Evolutionary conservation across 2,113 vertebrate genomes (phyloP).

Genomic region (Tichodroma muraria): DNA sequence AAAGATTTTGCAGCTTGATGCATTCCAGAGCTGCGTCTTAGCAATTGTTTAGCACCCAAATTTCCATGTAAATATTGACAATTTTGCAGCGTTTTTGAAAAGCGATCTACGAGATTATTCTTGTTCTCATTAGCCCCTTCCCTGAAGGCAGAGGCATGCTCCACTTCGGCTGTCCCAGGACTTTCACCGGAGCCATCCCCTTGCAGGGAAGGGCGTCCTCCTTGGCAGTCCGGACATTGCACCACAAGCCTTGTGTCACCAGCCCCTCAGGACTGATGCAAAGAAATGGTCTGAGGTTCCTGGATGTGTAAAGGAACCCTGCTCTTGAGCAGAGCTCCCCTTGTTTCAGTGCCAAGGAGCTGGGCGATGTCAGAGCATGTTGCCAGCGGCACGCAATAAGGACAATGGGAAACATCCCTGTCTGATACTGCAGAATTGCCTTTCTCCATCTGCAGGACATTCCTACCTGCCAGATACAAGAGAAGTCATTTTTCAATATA

Average conservation of each 20-base stretch:
- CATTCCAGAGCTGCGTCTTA: constrained; percentile 69
- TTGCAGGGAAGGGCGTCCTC: fast-evolving
- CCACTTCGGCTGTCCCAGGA: not conserved
- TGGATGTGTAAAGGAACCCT: not conserved
- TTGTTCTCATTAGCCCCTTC: not conserved
- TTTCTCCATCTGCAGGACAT: not conserved
- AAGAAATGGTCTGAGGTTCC: not conserved
- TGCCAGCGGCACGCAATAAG: fast-evolving
- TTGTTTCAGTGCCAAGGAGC: not conserved
- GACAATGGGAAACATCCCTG: not conserved
- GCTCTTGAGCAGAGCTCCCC: not conserved
- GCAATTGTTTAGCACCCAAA: constrained; percentile 66
- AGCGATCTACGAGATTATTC: constrained; percentile 9
- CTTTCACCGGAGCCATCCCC: not conserved
- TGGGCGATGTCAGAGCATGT: not conserved
- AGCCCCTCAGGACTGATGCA: not conserved
- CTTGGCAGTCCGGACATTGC: not conserved
- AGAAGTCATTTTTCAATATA: not conserved
- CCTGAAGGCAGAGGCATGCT: not conserved
- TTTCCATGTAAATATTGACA: constrained; percentile 65
- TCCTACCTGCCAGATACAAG: not conserved
- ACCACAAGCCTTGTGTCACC: not conserved
- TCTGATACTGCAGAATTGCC: not conserved
- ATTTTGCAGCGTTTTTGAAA: constrained; percentile 52
- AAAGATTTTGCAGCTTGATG: constrained; percentile 77